Evolutionary conservation across 2,888 invertebrate genomes (phyloP).

Genomic region (Celastrina argiolus): DNA sequence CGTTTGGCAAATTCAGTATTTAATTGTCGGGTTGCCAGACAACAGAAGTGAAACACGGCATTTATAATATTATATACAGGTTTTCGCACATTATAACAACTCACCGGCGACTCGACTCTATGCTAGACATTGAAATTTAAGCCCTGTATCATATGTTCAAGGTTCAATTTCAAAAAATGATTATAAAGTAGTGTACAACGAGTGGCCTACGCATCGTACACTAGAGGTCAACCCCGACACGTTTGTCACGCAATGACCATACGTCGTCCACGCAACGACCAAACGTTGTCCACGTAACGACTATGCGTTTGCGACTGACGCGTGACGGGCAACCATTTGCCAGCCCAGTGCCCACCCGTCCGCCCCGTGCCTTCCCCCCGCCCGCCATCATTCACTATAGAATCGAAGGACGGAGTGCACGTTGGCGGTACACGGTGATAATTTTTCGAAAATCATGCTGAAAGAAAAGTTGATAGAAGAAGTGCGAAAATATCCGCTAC

Average conservation of each 20-base stretch:
- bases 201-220: constrained; percentile 10
- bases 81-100: constrained; percentile 8
- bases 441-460: constrained; percentile 24
- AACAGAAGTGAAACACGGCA: too few relatives aligned
- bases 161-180: constrained; percentile 10
- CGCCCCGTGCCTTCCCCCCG: constrained; percentile 10
- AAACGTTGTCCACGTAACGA: constrained; percentile 8
- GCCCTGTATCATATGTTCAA: constrained; percentile 8
- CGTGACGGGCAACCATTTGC: constrained; percentile 10
- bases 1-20: too few relatives aligned
- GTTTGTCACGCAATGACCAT: constrained; percentile 10
- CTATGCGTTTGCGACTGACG: constrained; percentile 8
- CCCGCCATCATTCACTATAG: constrained; percentile 10
- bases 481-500: constrained; percentile 28
- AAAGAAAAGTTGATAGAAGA: constrained; percentile 29
- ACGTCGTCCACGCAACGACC: constrained; percentile 10
- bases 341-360: constrained; percentile 10
- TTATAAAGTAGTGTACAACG: constrained; percentile 8
- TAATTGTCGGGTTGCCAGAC: too few relatives aligned
- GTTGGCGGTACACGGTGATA: constrained; percentile 8
- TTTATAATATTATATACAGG: not conserved
- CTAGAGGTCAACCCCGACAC: constrained; percentile 10
- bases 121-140: constrained; percentile 8
- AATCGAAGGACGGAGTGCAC: constrained; percentile 10
- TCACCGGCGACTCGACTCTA: constrained; percentile 10